phyloP scores from a whole-genome alignment of 2,113 vertebrate species.

The Platichthys stellatus region DNA sequence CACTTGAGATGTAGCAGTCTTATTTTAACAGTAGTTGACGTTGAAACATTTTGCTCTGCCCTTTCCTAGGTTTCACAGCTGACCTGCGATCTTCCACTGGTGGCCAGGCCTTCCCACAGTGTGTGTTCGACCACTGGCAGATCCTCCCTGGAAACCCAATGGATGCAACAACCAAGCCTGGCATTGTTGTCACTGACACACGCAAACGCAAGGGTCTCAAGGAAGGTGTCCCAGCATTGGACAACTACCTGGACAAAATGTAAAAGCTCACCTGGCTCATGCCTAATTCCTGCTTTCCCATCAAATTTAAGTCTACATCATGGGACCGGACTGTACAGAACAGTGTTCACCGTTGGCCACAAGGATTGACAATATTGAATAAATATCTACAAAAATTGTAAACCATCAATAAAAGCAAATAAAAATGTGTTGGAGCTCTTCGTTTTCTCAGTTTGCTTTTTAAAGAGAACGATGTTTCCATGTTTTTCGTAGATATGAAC shows the following conservation, averaged over 20 bases:
- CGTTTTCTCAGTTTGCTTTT: not conserved
- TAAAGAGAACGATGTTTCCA: not conserved
- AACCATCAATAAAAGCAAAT: constrained; percentile 79
- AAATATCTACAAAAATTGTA: constrained; percentile 75
- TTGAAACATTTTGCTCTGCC: not conserved
- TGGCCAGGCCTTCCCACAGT: constrained; percentile 96
- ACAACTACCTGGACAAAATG: constrained; percentile 97
- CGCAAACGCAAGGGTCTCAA: constrained; percentile 96
- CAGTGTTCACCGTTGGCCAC: constrained; percentile 74
- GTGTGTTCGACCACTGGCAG: constrained; percentile 97
- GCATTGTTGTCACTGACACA: constrained; percentile 86
- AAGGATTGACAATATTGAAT: constrained; percentile 67
- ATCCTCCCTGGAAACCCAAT: constrained; percentile 90
- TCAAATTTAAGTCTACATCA: constrained; percentile 42
- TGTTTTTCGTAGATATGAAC: no score
- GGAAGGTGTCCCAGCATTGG: constrained; percentile 90
- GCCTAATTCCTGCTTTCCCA: constrained; percentile 53
- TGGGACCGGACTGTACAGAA: constrained; percentile 80
- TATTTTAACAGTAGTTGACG: no score
- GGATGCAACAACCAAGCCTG: constrained; percentile 81
- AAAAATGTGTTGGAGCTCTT: constrained; percentile 52
- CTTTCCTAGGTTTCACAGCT: constrained; percentile 89
- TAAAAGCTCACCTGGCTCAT: constrained; percentile 69
- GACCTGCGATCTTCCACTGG: constrained; percentile 93
- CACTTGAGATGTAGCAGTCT: no score